phyloP scores from a whole-genome alignment of 2,113 vertebrate species.

The Noctilio leporinus region DNA sequence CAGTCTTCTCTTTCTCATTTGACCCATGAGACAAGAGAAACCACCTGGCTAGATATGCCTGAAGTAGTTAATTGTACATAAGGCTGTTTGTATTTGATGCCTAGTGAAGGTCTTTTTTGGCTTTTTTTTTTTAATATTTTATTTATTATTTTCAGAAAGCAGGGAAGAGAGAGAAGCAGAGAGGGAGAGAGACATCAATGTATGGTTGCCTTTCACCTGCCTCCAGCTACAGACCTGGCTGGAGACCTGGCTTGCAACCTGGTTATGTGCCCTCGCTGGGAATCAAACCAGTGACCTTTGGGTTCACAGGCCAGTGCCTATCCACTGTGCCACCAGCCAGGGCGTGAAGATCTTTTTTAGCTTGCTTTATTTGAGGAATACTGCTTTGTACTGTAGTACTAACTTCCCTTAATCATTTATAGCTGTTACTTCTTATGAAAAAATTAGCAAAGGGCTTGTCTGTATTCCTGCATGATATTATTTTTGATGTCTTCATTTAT shows the following conservation, averaged over 20 bases:
- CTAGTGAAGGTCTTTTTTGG: neutral
- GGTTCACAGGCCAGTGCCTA: no score
- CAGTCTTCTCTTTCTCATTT: neutral
- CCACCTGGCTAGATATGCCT: neutral
- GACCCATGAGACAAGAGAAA: neutral
- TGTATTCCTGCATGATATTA: neutral
- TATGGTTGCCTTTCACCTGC: no score
- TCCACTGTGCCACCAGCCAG: no score
- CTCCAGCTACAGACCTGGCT: no score
- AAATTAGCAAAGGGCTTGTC: conserved; percentile 2
- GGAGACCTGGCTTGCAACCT: no score
- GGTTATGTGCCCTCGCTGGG: no score
- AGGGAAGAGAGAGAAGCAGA: no score
- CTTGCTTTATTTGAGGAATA: neutral
- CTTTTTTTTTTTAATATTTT: neutral
- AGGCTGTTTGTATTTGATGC: neutral
- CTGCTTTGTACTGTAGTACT: neutral
- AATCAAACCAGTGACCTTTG: no score
- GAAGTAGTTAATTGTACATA: neutral
- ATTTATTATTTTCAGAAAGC: no score
- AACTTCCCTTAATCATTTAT: neutral
- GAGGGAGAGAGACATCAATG: no score
- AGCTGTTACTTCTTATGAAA: neutral
- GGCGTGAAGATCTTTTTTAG: neutral
- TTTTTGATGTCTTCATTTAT: conserved; percentile 1